Conservation (phyloP, 2,113 vertebrate species). For the Tenebrosternarchus preto region DNA sequence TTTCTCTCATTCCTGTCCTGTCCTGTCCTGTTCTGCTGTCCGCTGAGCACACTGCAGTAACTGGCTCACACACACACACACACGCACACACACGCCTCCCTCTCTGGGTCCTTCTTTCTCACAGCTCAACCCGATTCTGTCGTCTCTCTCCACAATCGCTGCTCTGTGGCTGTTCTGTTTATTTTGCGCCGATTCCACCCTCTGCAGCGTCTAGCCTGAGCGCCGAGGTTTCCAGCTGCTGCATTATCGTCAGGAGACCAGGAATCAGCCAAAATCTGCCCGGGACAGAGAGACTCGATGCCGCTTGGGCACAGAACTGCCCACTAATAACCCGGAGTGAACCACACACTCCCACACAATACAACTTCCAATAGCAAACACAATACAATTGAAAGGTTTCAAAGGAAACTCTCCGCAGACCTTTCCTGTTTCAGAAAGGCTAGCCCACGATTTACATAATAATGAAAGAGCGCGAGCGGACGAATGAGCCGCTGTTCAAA, state of each 20-base stretch:
- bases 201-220: not conserved
- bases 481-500: not conserved
- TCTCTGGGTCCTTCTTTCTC: constrained; percentile 59
- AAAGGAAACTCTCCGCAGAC: not conserved
- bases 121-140: constrained; percentile 54
- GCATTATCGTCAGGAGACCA: constrained; percentile 57
- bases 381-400: not conserved
- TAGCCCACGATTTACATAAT: not conserved
- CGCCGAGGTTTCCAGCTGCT: constrained; percentile 56
- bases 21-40: constrained; percentile 24
- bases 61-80: constrained; percentile 38
- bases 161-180: not conserved
- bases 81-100: constrained; percentile 43
- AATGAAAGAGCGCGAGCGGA: not conserved
- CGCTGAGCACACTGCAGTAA: constrained; percentile 42
- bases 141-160: constrained; percentile 29
- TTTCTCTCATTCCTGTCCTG: constrained; percentile 20
- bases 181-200: constrained; percentile 7
- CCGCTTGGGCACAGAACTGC: constrained; percentile 16
- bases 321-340: constrained; percentile 15
- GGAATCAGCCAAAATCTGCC: constrained; percentile 70
- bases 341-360: not conserved
- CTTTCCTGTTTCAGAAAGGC: not conserved
- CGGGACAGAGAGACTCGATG: constrained; percentile 10
- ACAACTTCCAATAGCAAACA: not conserved